These are phyloP conservation scores for Holothuria scabra DNA, from an alignment of 53 echinoderm and acorn worm species.

Conservation along the genomic window DNA sequence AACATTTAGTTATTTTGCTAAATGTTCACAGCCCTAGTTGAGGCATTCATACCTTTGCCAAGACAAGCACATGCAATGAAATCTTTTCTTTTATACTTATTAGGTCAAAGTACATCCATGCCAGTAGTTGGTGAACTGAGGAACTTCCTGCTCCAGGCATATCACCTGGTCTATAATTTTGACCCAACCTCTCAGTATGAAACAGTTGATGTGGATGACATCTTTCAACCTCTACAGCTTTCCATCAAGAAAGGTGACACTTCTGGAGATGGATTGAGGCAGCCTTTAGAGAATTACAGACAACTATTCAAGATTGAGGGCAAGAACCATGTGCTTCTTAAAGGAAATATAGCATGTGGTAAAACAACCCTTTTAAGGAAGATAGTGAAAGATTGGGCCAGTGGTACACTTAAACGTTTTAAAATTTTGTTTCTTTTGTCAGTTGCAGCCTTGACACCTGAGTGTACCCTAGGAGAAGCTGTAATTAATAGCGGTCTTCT, in stretches of 20 bases:
- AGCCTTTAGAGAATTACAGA: not conserved
- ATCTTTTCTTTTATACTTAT: no score
- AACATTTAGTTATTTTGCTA: no score
- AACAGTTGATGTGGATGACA: not conserved
- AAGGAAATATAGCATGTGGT: constrained; percentile 23
- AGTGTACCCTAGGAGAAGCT: constrained; percentile 26
- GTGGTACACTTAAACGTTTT: not conserved
- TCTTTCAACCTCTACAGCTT: not conserved
- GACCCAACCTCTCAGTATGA: no score
- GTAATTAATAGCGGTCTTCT: not conserved
- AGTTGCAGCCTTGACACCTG: not conserved
- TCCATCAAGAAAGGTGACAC: not conserved
- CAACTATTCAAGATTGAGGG: not conserved
- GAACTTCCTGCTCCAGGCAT: no score
- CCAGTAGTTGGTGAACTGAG: no score
- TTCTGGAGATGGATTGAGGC: not conserved
- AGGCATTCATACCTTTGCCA: no score
- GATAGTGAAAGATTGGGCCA: constrained; percentile 30
- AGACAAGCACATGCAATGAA: no score
- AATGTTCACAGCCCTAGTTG: no score
- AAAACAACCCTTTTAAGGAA: constrained; percentile 14
- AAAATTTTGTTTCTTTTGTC: not conserved
- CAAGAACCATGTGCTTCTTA: constrained; percentile 21
- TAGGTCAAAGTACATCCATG: no score
- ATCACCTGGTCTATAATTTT: no score